Evolutionary conservation across 2,113 vertebrate genomes (phyloP), one percentile per base, ranked within the genome.

Genomic region (Cyphomyrus discorhynchus): DNA sequence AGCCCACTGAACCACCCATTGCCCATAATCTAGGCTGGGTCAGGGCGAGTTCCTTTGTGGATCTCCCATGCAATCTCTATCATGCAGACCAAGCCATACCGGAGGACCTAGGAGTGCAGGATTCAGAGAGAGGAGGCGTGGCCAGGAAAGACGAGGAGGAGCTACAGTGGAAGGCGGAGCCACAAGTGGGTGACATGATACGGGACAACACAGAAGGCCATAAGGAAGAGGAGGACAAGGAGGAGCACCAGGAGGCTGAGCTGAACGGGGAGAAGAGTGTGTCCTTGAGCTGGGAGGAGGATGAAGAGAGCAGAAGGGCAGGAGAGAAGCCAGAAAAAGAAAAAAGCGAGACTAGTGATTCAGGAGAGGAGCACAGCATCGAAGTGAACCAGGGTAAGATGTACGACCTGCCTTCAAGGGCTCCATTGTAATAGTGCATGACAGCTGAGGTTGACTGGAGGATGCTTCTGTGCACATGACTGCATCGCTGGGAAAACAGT

Each of bases 61-160:
- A 50, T 42, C 15, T 50, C 35, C 83, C 86, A 94, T 89, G 91
- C 66, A 9, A 88, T 93, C 77, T 24, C 85, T 70, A 15, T 92
- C 56, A 86, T 87, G 77, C 93, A 97, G 98, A 96, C 91, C 93
- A n/a, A 70, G 94, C 91, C 90, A 96, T 90, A 95, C 88, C 19
- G 92, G 88, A 91, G 87, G 95, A 91, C 89, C 91, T 95, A 84
- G 94, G 95, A 91, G 92, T 89, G 91, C 89, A 70, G 89, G 89
- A 53, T 1, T 91, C 89, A 70, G 91, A 46, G 46, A 58, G 13
- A 53, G 94, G 92, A 47, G 80, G 80, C 42, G 9, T 42, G 10
- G 93, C 86, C 3, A 92, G 92, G 39, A 92, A 92, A 90, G 86
- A 74, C 0, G 90, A 91, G 15, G 89, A 58, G 0, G 7, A 87